phyloP scores from a whole-genome alignment of 2,113 vertebrate species.

The Philantomba maxwellii region DNA sequence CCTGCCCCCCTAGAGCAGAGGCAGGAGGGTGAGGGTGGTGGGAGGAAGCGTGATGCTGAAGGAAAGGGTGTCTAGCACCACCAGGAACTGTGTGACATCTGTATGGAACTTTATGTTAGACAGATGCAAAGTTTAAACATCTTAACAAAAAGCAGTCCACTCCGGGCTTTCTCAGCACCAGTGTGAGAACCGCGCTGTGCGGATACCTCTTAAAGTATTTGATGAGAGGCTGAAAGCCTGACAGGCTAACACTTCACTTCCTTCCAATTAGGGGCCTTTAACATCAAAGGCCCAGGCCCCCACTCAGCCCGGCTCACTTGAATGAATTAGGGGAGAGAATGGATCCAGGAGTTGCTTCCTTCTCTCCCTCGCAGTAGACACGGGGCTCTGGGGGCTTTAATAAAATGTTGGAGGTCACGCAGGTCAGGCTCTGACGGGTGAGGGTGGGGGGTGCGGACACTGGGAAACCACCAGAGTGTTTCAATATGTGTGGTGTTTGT shows the following conservation, averaged over 20 bases:
- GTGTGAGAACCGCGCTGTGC: conserved; percentile 87
- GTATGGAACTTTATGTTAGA: conserved; percentile 70
- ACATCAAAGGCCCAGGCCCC: conserved; percentile 91
- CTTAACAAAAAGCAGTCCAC: conserved; percentile 88
- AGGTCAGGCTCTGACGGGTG: conserved; percentile 82
- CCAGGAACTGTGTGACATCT: conserved; percentile 54
- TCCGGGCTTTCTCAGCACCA: conserved; percentile 74
- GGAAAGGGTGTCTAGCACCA: neutral
- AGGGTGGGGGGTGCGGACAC: neutral
- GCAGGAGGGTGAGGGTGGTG: conserved; percentile 30
- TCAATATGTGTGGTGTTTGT: conserved; percentile 83
- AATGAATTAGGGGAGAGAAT: conserved; percentile 89
- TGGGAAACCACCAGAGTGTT: conserved; percentile 83
- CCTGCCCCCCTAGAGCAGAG: neutral
- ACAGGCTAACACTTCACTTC: conserved; percentile 97
- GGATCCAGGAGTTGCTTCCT: conserved; percentile 77
- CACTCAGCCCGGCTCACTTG: conserved; percentile 86
- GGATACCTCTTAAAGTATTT: conserved; percentile 91
- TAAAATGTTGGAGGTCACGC: conserved; percentile 86
- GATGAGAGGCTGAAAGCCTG: conserved; percentile 94
- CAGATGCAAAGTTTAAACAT: conserved; percentile 79
- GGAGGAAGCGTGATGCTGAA: neutral
- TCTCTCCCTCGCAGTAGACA: conserved; percentile 70
- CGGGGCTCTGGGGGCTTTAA: conserved; percentile 81
- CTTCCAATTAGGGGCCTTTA: conserved; percentile 96